Conservation (phyloP, 2,797 vertebrate species). For the Oceanodroma leucorhoa region DNA sequence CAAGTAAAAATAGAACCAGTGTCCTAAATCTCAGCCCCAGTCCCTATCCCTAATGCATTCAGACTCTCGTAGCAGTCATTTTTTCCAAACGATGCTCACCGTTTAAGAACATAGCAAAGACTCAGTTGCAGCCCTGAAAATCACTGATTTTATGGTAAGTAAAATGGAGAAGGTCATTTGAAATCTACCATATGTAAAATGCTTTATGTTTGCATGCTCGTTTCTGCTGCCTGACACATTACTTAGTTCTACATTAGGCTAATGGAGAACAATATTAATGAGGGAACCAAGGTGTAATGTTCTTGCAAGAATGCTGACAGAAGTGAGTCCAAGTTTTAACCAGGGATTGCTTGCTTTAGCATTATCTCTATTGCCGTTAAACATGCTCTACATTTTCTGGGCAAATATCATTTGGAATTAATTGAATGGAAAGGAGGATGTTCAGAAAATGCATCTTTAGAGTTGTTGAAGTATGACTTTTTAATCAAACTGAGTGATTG, state of each 20-base stretch:
- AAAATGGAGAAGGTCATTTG: background rate
- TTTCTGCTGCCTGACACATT: background rate
- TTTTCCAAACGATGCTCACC: background rate
- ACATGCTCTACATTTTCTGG: slow-evolving; percentile 49
- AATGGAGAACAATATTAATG: slow-evolving; percentile 42
- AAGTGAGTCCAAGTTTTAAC: slow-evolving; percentile 35
- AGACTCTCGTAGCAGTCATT: background rate
- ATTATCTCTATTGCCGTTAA: slow-evolving; percentile 52
- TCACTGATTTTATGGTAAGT: background rate
- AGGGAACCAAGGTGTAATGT: slow-evolving; percentile 45
- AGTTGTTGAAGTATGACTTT: slow-evolving; percentile 65
- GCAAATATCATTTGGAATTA: slow-evolving; percentile 58
- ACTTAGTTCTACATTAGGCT: slow-evolving; percentile 41
- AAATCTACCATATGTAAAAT: background rate
- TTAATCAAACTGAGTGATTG: slow-evolving; percentile 61
- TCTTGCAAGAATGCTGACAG: slow-evolving; percentile 50
- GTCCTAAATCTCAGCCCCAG: background rate
- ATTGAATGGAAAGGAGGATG: slow-evolving; percentile 51
- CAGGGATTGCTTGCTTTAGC: slow-evolving; percentile 58
- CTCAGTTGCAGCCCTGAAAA: background rate
- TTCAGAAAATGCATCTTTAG: slow-evolving; percentile 58
- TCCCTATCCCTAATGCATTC: background rate
- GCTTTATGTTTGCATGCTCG: background rate
- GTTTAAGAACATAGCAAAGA: background rate
- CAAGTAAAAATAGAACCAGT: background rate